phyloP scores from a whole-genome alignment of 2,888 invertebrate species.

The Biston betularia region DNA sequence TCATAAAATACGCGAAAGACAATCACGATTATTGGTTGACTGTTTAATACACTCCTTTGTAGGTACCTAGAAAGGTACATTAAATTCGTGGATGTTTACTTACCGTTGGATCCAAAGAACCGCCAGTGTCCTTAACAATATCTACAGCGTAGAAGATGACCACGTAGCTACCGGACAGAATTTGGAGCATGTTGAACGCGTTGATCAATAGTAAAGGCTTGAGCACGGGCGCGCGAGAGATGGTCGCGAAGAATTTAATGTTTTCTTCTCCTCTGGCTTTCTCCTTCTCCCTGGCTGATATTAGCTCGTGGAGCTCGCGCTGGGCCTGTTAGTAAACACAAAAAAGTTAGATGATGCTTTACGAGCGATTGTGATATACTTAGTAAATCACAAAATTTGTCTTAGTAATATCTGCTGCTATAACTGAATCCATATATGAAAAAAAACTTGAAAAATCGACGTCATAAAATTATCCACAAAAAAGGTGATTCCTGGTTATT shows the following conservation, averaged over 20 bases:
- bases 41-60: too few relatives aligned
- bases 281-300: slow-evolving; percentile 87
- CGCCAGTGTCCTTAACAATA: slow-evolving; percentile 87
- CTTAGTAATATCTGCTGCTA: too few relatives aligned
- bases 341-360: background rate
- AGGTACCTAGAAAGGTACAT: too few relatives aligned
- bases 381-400: too few relatives aligned
- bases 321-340: slow-evolving; percentile 75
- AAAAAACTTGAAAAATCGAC: too few relatives aligned
- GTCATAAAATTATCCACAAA: too few relatives aligned
- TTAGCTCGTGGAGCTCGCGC: slow-evolving; percentile 87
- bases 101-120: slow-evolving; percentile 73
- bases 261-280: slow-evolving; percentile 76
- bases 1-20: too few relatives aligned
- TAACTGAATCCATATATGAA: too few relatives aligned
- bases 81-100: slow-evolving; percentile 39
- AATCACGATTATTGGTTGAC: too few relatives aligned
- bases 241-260: slow-evolving; percentile 82
- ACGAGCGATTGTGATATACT: background rate
- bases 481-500: too few relatives aligned
- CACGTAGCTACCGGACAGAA: slow-evolving; percentile 91
- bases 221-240: slow-evolving; percentile 86
- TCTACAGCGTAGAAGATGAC: slow-evolving; percentile 93
- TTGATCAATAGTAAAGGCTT: slow-evolving; percentile 91
- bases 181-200: slow-evolving; percentile 90